Evolutionary conservation across 2,888 invertebrate genomes (phyloP), one percentile per base, ranked within the genome.

Genomic region (Agrochola circellaris): DNA sequence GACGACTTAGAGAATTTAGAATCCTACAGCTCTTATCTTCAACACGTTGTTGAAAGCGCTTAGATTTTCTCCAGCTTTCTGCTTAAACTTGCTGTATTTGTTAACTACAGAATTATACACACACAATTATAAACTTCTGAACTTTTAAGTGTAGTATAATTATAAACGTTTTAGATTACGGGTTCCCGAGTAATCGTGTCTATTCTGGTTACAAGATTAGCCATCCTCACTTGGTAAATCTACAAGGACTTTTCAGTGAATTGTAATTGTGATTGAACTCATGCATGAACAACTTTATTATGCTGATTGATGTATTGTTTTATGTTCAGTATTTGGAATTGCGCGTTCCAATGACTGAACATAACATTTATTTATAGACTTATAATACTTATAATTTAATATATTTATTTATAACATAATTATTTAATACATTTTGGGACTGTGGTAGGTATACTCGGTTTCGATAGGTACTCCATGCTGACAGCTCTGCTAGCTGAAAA

Each of bases 1-100:
- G 82, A 66, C 68, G 73, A 78, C 78, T 82, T 81, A 77, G 30
- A 78, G 60, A 73, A 73, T 82, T 77, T 71, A 81, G 70, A 72
- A 77, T 81, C 66, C 66, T 70, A 62, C 56, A 38, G 51, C 51
- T 76, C 74, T 78, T 78, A 78, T 73, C 73, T 75, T 30, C 30
- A 73, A 71, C 48, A 78, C 68, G 73, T 73, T 77, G 70, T 65
- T 83, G 76, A 75, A 83, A 78, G 69, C 66, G 64, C 70, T 83
- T 75, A 79, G 70, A 72, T 81, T 80, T 80, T 75, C 75, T 82
- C 64, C 72, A 76, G 73, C 48, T 64, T 62, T 65, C 9, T 68
- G 66, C 51, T 75, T 76, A 66, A 83, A 77, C 60, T 77, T 75
- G 45, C 56, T 72, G 73, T 72, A 62, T 78, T 74, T 65, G 38